Evolutionary conservation across 2,113 vertebrate genomes (phyloP).

Genomic region (Cyprinus carpio): DNA sequence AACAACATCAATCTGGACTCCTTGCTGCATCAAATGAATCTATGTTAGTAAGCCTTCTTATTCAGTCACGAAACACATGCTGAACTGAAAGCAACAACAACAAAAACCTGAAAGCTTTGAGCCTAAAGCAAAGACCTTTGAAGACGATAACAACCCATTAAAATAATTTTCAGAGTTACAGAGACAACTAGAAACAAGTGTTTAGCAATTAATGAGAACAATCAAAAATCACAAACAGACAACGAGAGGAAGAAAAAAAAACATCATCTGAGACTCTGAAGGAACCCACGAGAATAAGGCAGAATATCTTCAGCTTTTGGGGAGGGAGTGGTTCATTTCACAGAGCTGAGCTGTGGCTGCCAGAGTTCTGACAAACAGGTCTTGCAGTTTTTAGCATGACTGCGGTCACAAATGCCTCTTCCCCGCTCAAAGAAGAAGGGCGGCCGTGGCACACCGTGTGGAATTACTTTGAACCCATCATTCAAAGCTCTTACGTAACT

Average conservation of each 20-base stretch:
- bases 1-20: not conserved
- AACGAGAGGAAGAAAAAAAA: not conserved
- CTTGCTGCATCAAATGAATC: not conserved
- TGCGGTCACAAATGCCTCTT: constrained; percentile 35
- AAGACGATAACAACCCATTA: not conserved
- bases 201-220: constrained; percentile 4
- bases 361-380: constrained; percentile 33
- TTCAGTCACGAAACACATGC: not conserved
- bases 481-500: constrained; percentile 16
- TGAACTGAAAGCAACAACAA: not conserved
- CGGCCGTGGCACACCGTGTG: not conserved
- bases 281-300: not conserved
- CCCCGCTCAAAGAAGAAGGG: constrained; percentile 9
- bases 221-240: not conserved
- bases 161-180: not conserved
- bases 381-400: constrained; percentile 26
- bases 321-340: constrained; percentile 27
- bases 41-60: not conserved
- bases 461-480: constrained; percentile 33
- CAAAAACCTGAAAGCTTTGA: not conserved
- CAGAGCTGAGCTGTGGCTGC: not conserved
- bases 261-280: not conserved
- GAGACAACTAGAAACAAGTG: not conserved
- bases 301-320: not conserved
- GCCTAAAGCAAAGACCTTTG: not conserved